Base-by-base conservation (phyloP, 2,113 vertebrate genomes). In the Telmatochromis bifrenatus region DNA sequence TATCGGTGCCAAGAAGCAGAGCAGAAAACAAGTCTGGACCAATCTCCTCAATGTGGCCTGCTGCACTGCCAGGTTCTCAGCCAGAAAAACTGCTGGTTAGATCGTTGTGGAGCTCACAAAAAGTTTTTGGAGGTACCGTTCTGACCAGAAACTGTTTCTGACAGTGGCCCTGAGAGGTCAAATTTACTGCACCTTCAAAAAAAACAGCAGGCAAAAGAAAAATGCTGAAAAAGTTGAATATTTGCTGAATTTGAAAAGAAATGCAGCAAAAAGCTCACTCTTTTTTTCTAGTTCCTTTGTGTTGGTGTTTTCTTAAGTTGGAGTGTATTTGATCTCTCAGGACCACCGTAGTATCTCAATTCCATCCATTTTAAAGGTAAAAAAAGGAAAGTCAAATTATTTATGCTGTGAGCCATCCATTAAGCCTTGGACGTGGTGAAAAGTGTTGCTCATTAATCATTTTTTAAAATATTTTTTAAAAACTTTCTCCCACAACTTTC, bases 1-100 rank as follows among this genome's bases (percentile, higher is more conserved):
- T 54, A 15, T 42, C 14, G 3, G 79, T 84, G 91, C 94, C 91
- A 95, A 83, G 68, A 68, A 93, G 87, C 81, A 21, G 84, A 86
- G 68, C 77, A 81, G 85, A 93, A 91, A 94, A 94, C 90, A 89
- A 91, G 91, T 81, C 86, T 91, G 87, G 88, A 88, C 82, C 82
- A 47, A 88, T 88, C 87, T 91, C 56, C 79, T 77, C 60, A 58
- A 81, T 92, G 88, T 90, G 89, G 86, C 84, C 87, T 47, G 79
- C 85, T 82, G 84, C 81, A 81, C 88, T 15, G 84, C 56, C 70
- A 82, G 85, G 73, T 37, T 84, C 70, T 33, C 73, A 23, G 83
- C 91, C 90, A 91, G 80, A 75, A 68, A 89, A 79, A 83, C 54
- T 84, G 51, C 60, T 45, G 80, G 79, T 81, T 23, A 11, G 68